These are phyloP conservation scores for Drosophila ohnishii DNA, from an alignment of 1,140 invertebrate species.

Conservation along the genomic window DNA sequence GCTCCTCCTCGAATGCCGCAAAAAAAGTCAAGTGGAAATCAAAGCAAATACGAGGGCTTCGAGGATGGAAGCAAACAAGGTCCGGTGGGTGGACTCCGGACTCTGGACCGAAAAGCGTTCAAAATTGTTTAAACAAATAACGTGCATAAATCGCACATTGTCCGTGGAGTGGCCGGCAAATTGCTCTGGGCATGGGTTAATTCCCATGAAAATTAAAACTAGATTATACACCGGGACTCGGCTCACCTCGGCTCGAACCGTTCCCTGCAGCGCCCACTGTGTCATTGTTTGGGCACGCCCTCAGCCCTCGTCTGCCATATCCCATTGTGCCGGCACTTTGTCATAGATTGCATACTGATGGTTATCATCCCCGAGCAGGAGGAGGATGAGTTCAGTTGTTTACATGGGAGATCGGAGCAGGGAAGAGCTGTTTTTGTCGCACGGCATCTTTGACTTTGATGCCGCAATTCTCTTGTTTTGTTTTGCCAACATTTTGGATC, in stretches of 20 bases:
- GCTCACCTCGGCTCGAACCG: background rate
- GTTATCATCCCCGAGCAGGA: conserved; percentile 41
- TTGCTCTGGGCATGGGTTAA: conserved; percentile 62
- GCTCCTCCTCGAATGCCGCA: conserved; percentile 31
- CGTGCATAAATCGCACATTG: conserved; percentile 65
- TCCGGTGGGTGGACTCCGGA: background rate
- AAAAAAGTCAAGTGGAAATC: conserved; percentile 76
- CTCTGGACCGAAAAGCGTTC: conserved; percentile 20
- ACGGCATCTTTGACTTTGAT: conserved; percentile 60
- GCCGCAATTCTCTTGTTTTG: conserved; percentile 48
- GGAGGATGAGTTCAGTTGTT: conserved; percentile 17
- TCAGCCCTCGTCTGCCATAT: conserved; percentile 26
- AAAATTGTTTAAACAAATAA: conserved; percentile 67
- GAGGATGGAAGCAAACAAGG: conserved; percentile 34
- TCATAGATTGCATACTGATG: conserved; percentile 71
- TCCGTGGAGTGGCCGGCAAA: conserved; percentile 33
- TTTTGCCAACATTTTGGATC: conserved; percentile 68
- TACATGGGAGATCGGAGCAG: conserved; percentile 54
- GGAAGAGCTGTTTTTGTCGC: conserved; percentile 65
- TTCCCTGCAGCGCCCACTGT: conserved; percentile 76
- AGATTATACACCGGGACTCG: conserved; percentile 65
- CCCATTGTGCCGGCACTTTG: conserved; percentile 52
- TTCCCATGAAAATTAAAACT: conserved; percentile 81
- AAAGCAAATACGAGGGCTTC: conserved; percentile 67
- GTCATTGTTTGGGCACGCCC: conserved; percentile 79